Conservation (phyloP, 2,888 invertebrate species). For the Amorpha juglandis region DNA sequence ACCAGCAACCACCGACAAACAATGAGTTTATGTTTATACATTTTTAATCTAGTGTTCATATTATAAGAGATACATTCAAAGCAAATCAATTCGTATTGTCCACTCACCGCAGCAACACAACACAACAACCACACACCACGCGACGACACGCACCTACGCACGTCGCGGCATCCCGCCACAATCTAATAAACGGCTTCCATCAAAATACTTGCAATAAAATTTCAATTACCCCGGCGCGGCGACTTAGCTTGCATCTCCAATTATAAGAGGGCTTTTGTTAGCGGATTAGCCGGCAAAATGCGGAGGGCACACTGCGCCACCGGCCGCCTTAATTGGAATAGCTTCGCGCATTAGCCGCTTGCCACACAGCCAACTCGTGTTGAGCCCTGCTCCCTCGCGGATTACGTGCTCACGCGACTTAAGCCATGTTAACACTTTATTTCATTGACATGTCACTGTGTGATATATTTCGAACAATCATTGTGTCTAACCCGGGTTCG, state of each 20-base stretch:
- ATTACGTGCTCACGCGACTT: slow-evolving; percentile 9
- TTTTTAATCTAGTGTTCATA: too few species aligned
- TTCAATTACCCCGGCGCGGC: slow-evolving; percentile 58
- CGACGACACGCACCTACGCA: slow-evolving; percentile 1
- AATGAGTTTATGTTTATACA: too few species aligned
- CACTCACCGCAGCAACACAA: not conserved
- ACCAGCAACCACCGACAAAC: too few species aligned
- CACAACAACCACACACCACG: slow-evolving; percentile 1
- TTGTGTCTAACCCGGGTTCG: not conserved
- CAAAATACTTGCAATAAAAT: slow-evolving; percentile 64
- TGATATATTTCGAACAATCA: not conserved
- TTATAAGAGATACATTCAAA: too few species aligned
- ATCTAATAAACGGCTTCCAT: slow-evolving; percentile 37
- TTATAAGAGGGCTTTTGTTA: slow-evolving; percentile 62
- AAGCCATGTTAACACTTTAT: slow-evolving; percentile 14
- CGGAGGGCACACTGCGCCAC: slow-evolving; percentile 47
- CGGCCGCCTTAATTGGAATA: slow-evolving; percentile 63
- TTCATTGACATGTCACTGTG: slow-evolving; percentile 11
- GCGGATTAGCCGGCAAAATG: slow-evolving; percentile 63
- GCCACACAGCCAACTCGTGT: slow-evolving; percentile 35
- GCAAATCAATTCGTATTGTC: too few species aligned
- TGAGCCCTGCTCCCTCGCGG: slow-evolving; percentile 25
- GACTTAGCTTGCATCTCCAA: slow-evolving; percentile 50
- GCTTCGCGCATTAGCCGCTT: slow-evolving; percentile 59
- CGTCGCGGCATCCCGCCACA: slow-evolving; percentile 13